Conservation (phyloP, 2,888 invertebrate species). For the Isoperla grammatica region DNA sequence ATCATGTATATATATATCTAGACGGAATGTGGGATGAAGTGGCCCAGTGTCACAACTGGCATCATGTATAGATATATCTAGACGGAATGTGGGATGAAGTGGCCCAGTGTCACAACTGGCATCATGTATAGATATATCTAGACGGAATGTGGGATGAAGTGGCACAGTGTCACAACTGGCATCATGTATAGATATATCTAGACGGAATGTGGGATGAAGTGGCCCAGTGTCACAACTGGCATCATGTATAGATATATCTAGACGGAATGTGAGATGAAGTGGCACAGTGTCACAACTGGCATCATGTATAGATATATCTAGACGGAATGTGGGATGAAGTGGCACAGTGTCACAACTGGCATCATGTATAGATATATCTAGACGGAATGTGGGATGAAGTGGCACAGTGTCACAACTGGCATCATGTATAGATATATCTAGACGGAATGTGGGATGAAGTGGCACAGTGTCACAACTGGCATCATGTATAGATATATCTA, state of each 20-base stretch:
- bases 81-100: constrained; percentile 2
- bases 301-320: too few relatives aligned
- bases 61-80: too few relatives aligned
- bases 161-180: constrained; percentile 6
- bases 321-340: constrained; percentile 2
- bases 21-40: constrained; percentile 2
- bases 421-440: too few relatives aligned
- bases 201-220: constrained; percentile 2
- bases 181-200: too few relatives aligned
- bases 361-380: too few relatives aligned
- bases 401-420: constrained; percentile 6
- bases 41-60: constrained; percentile 5
- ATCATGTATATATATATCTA: too few relatives aligned
- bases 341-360: constrained; percentile 6
- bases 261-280: constrained; percentile 3
- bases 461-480: constrained; percentile 6
- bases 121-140: too few relatives aligned
- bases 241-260: too few relatives aligned
- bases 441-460: constrained; percentile 2
- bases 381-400: constrained; percentile 2
- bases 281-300: constrained; percentile 6
- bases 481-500: too few relatives aligned
- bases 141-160: constrained; percentile 2
- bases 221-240: constrained; percentile 5
- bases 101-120: constrained; percentile 5